These are phyloP conservation scores for Drosophila pectinifera DNA, from an alignment of 1,140 invertebrate genomes.

Conservation along the genomic window DNA sequence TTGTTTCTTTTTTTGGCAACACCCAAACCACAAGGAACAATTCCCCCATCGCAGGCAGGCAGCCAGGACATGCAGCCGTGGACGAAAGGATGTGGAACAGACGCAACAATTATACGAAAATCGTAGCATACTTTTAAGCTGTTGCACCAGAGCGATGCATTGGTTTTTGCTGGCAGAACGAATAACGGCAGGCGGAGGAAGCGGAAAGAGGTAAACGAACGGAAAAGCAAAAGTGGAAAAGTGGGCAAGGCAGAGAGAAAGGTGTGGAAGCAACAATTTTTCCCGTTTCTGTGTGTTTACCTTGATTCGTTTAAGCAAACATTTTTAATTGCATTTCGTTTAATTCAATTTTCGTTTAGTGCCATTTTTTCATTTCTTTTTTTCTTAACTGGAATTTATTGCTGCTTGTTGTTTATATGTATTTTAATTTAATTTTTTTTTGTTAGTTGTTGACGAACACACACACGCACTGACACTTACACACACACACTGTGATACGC, in stretches of 20 bases:
- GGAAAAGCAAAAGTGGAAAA: conserved; percentile 17
- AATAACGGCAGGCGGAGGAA: conserved; percentile 9
- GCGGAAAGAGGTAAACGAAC: conserved; percentile 9
- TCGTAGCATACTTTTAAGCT: conserved; percentile 72
- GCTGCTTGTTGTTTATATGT: conserved; percentile 3
- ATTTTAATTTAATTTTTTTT: conserved; percentile 13
- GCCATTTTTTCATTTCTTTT: conserved; percentile 9
- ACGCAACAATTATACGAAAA: conserved; percentile 53
- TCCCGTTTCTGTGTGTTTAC: conserved; percentile 30
- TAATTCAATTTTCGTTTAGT: conserved; percentile 28
- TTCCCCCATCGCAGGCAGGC: conserved; percentile 2
- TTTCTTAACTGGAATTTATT: neutral
- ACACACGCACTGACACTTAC: conserved; percentile 51
- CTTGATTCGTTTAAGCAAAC: conserved; percentile 53
- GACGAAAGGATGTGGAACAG: conserved; percentile 16
- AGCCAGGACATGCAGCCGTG: conserved; percentile 1
- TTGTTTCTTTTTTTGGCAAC: neutral
- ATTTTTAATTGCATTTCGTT: conserved; percentile 50
- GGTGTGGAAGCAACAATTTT: conserved; percentile 48
- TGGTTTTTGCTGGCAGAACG: conserved; percentile 20
- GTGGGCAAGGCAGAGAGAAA: conserved; percentile 7
- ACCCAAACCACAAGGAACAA: conserved; percentile 8
- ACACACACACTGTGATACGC: conserved; percentile 41
- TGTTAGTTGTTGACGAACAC: conserved; percentile 66
- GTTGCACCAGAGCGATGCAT: conserved; percentile 63